Evolutionary conservation across 2,888 invertebrate species (phyloP), one percentile per base, ranked within the genome.

Genomic region (Melanostoma mellinum): DNA sequence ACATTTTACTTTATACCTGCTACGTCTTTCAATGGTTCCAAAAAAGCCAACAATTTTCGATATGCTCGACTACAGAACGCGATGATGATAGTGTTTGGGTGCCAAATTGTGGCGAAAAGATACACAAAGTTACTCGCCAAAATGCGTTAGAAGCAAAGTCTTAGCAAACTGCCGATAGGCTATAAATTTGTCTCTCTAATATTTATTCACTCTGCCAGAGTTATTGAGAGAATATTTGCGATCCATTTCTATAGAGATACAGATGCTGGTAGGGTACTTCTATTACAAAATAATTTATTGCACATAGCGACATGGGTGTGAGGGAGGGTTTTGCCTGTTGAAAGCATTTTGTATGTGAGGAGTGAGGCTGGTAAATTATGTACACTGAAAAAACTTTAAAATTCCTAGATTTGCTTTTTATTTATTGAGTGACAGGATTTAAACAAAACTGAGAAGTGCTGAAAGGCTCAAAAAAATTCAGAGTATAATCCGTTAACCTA

Each of bases 131-230:
- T 58, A 53, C 65, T 58, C 38, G 67, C 44, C 8, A 36, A 71
- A 75, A 55, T 71, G 75, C 80, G 81, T 77, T 77, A 56, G 56
- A 38, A 55, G 75, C 63, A 50, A 38, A 63, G 63, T 80, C 71
- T 60, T 75, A 78, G 69, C 73, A 82, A 73, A 82, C 77, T 73
- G 82, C 73, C 73, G 73, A 81, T 73, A 71, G 81, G 72, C 77
- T 61, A 81, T 80, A 81, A 81, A 81, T 72, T 71, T 56, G 38
- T 48, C 40, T 50, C 61, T 68, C 52, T 65, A 73, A 82, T 82
- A 78, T 78, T 77, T 73, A 73, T 72, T 72, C 72, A 81, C 77
- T 81, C 65, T 44, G 56, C 32, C 61, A 60, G 67, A 38, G 40
- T 65, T 75, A 80, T 80, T 71, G 80, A 65, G 75, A 75, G 75